phyloP scores from a whole-genome alignment of 2,797 vertebrate species.

The Tiaroga cobitis region DNA sequence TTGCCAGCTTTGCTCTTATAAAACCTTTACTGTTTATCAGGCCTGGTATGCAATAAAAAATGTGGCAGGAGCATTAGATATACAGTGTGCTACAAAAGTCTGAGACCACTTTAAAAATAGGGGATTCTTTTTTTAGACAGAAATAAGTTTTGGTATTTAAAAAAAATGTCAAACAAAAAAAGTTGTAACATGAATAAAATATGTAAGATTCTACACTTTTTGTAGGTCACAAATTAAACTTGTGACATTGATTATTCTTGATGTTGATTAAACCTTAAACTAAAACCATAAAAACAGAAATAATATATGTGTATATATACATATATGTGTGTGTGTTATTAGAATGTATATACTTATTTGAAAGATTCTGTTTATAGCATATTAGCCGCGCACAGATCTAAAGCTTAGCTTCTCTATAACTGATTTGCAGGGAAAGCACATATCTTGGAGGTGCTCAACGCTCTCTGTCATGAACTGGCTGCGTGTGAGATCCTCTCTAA shows the following conservation, averaged over 20 bases:
- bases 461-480: slow-evolving; percentile 85
- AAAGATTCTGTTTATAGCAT: neutral
- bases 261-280: neutral
- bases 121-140: neutral
- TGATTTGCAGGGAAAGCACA: slow-evolving; percentile 78
- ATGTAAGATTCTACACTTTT: neutral
- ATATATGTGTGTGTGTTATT: neutral
- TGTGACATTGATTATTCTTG: neutral
- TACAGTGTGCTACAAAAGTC: neutral
- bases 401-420: neutral
- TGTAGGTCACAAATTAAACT: neutral
- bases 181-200: neutral
- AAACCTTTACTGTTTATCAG: neutral
- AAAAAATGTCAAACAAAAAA: neutral
- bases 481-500: slow-evolving; percentile 83
- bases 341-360: neutral
- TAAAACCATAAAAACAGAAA: no score
- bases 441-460: slow-evolving; percentile 85
- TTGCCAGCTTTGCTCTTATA: neutral
- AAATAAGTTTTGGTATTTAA: neutral
- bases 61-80: neutral
- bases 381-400: neutral
- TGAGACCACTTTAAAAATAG: neutral
- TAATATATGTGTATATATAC: no score
- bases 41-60: neutral